Percentiles rank a stretch among this genome's conserved stretches.
Evolutionary conservation across 2,113 vertebrate genomes (phyloP).

Genomic region (Laticauda colubrina): DNA sequence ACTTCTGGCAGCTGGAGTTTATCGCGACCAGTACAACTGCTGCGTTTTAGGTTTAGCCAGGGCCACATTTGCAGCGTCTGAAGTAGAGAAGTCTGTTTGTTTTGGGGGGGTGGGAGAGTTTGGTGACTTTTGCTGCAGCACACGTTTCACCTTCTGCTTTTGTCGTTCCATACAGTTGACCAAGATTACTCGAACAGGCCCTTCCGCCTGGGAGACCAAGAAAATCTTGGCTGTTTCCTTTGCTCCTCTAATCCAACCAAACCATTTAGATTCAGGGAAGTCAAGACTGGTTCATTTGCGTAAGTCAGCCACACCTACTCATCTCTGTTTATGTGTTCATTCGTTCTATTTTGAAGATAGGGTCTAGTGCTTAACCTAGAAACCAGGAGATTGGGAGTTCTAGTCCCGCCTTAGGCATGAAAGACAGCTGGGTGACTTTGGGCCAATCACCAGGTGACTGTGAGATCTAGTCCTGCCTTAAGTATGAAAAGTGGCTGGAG

Average conservation of each 20-base stretch:
- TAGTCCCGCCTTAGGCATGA: neutral
- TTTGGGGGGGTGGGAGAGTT: no score
- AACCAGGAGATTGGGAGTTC: neutral
- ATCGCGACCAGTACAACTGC: neutral
- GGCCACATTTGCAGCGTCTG: neutral
- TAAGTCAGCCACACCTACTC: slow-evolving; percentile 73
- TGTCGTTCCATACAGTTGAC: slow-evolving; percentile 78
- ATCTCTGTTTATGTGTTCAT: neutral
- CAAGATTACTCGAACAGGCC: slow-evolving; percentile 90
- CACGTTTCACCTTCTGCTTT: slow-evolving; percentile 21
- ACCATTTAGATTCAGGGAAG: slow-evolving; percentile 77
- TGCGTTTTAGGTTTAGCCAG: neutral
- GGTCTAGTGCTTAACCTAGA: neutral
- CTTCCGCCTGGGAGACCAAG: slow-evolving; percentile 93
- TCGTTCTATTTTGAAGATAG: neutral
- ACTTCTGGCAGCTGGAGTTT: neutral
- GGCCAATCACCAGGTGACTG: neutral
- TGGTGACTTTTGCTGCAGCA: neutral
- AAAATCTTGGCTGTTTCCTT: slow-evolving; percentile 98
- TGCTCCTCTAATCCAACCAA: slow-evolving; percentile 90
- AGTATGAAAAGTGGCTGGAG: neutral
- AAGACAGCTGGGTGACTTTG: neutral
- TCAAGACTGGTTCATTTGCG: slow-evolving; percentile 82
- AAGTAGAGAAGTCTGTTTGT: neutral
- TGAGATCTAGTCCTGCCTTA: neutral